Conservation (phyloP, 2,888 invertebrate species). For the Heliconius ethilla region DNA sequence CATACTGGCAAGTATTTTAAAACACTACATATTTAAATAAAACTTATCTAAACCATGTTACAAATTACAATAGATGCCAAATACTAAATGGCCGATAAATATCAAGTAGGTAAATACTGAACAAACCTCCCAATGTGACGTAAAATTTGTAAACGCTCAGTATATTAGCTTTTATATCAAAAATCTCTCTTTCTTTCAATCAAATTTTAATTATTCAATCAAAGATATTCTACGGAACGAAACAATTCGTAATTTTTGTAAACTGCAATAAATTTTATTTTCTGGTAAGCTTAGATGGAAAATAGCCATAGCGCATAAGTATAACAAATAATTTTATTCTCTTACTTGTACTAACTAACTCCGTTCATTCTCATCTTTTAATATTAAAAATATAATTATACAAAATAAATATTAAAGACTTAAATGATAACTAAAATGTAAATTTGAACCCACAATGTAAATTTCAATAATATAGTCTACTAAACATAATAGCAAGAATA, state of each 20-base stretch:
- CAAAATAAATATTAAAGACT: slow-evolving; percentile 9
- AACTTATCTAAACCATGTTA: slow-evolving; percentile 3
- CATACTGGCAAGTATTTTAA: slow-evolving; percentile 22
- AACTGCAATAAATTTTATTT: not conserved
- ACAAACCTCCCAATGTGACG: not conserved
- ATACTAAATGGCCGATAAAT: not conserved
- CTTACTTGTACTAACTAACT: too few species aligned
- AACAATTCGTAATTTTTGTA: not conserved
- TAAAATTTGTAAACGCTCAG: not conserved
- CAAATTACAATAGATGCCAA: not conserved
- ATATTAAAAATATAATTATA: not conserved
- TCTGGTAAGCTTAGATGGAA: not conserved
- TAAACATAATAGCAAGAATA: slow-evolving; percentile 15
- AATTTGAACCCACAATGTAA: not conserved
- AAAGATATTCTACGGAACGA: not conserved
- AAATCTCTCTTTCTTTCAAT: not conserved
- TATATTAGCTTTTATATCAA: not conserved
- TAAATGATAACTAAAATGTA: not conserved
- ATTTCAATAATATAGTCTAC: not conserved
- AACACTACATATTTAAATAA: not conserved
- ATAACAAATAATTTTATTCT: too few species aligned
- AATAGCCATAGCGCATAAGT: not conserved
- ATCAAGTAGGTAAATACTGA: slow-evolving; percentile 6
- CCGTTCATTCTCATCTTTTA: too few species aligned
- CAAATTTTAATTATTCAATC: not conserved